Base-by-base conservation (phyloP, 2,113 vertebrate species). In the Tautogolabrus adspersus region DNA sequence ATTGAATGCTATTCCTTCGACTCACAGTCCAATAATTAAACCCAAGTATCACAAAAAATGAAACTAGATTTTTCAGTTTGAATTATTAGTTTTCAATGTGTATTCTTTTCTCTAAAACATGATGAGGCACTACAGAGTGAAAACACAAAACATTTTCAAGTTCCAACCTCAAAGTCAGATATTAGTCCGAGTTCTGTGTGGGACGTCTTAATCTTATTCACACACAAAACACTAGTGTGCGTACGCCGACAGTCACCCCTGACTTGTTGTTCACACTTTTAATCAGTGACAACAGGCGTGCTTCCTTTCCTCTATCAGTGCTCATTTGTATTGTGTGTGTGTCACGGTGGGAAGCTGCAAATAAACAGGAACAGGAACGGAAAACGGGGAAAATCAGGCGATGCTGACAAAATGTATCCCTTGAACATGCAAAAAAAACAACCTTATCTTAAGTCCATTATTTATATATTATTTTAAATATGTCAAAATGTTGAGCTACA, bases 251-350 rank as follows among this genome's bases (percentile, higher is more conserved):
- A 5, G n/a, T 40, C 63, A 21, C 46, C 18, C 11, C 22, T 8
- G 59, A 51, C 22, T 18, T 19, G n/a, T 8, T 12, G 75, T 23
- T 71, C 22, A 34, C 34, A 72, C 62, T 9, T 40, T 40, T 58
- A 42, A 47, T 70, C 63, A 83, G 64, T 21, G 51, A 56, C 21
- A 55, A 47, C 55, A 57, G 38, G 37, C 8, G 10, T 23, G 42
- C 61, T 55, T 72, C 55, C 62, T 73, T 26, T 61, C 6, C 11
- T 60, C 44, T n/a, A 42, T 38, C 30, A 0, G 0, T 52, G 9
- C 8, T 15, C 42, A 12, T 47, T 40, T 52, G 15, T 66, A 0
- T 37, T 22, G 26, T 58, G 22, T 22, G 6, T 44, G 10, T 38
- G n/a, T 30, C 38, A 22, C 6, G 0, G 11, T n/a, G 49, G 8